Evolutionary conservation across 2,888 invertebrate species (phyloP).

Genomic region (Drosophila stalkeri): DNA sequence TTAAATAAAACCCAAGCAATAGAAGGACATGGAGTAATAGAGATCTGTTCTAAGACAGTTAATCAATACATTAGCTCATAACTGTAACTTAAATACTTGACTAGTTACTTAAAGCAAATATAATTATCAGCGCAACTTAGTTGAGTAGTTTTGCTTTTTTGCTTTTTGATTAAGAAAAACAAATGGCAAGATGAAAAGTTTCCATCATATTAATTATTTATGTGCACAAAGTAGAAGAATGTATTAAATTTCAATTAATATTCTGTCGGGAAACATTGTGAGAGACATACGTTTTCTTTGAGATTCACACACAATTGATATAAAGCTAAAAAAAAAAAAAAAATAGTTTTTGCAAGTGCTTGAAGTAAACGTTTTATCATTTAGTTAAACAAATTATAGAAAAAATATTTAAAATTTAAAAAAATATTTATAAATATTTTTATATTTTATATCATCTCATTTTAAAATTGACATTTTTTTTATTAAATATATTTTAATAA

Average conservation of each 20-base stretch:
- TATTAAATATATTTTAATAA: not conserved
- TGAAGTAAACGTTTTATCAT: not conserved
- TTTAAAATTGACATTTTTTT: too few relatives aligned
- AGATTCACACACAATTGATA: not conserved
- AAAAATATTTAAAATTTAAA: too few relatives aligned
- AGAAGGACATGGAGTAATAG: not conserved
- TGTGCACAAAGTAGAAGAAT: not conserved
- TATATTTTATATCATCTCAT: not conserved
- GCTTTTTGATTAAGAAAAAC: not conserved
- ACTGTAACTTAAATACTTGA: slow-evolving; percentile 34
- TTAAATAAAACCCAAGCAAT: slow-evolving; percentile 64
- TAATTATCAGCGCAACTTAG: slow-evolving; percentile 13
- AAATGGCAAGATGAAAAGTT: not conserved
- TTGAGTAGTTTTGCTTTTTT: not conserved
- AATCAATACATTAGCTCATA: slow-evolving; percentile 65
- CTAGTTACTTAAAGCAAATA: not conserved
- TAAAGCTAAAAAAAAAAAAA: too few relatives aligned
- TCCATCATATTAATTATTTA: not conserved
- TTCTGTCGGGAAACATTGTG: not conserved
- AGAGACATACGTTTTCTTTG: not conserved
- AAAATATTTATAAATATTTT: not conserved
- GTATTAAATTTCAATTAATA: not conserved
- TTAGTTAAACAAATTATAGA: too few relatives aligned
- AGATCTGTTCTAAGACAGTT: slow-evolving; percentile 40
- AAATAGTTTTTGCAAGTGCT: not conserved